A percentile compares a stretch with the other conserved stretches of the same genome.
These are phyloP conservation scores for Heterodera carotae DNA, from an alignment of 1,140 invertebrate genomes.

Conservation along the genomic window DNA sequence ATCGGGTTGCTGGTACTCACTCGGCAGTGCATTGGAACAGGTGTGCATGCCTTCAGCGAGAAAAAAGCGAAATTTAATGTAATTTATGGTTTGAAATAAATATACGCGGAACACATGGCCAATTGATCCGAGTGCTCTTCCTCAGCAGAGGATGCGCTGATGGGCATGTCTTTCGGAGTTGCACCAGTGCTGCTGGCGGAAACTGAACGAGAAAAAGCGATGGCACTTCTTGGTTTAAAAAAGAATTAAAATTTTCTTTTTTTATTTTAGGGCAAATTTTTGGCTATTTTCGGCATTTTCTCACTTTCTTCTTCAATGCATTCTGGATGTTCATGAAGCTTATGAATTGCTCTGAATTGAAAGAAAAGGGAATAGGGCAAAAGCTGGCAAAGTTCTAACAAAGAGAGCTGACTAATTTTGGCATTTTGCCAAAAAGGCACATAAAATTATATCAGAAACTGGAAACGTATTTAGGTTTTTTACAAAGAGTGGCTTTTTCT, in stretches of 20 bases:
- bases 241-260: background rate
- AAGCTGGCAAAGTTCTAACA: too few relatives aligned
- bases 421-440: too few relatives aligned
- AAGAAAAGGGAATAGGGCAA: background rate
- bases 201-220: background rate
- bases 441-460: too few relatives aligned
- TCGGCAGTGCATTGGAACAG: conserved; percentile 29
- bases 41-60: conserved; percentile 9
- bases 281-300: background rate
- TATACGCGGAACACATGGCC: background rate
- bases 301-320: conserved; percentile 23
- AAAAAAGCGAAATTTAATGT: background rate
- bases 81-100: too few relatives aligned
- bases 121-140: conserved; percentile 25
- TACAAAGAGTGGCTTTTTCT: too few relatives aligned
- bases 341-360: conserved; percentile 33
- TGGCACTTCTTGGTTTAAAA: too few relatives aligned
- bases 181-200: background rate
- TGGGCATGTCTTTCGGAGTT: conserved; percentile 7
- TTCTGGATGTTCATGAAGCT: conserved; percentile 40
- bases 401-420: too few relatives aligned
- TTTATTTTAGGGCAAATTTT: conserved; percentile 4
- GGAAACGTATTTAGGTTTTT: too few relatives aligned
- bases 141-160: conserved; percentile 22
- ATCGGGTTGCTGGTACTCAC: too few relatives aligned